Percentiles rank a stretch among this genome's conserved stretches.
phyloP scores from a whole-genome alignment of 2,888 invertebrate genomes.

The Coleophora flavipennella region DNA sequence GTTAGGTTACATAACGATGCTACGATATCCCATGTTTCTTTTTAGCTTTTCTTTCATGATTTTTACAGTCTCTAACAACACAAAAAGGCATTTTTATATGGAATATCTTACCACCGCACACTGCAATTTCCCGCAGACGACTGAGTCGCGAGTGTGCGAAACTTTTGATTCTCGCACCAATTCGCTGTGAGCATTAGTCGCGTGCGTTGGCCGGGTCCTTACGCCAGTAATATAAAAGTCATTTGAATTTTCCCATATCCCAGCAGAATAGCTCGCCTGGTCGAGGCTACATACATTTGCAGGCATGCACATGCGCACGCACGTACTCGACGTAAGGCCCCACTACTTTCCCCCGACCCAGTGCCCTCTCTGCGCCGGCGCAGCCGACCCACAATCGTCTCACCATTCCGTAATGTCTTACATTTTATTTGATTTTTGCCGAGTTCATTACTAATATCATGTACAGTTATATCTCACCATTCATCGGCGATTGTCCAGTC shows the following conservation, averaged over 20 bases:
- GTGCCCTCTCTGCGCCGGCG: constrained; percentile 56
- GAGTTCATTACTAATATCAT: constrained; percentile 46
- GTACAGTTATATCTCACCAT: constrained; percentile 49
- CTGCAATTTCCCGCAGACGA: too few species aligned
- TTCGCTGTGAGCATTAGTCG: too few species aligned
- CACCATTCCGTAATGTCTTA: constrained; percentile 60
- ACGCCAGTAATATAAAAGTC: not conserved
- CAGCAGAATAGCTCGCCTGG: constrained; percentile 9
- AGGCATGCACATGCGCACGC: constrained; percentile 45
- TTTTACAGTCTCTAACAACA: too few species aligned
- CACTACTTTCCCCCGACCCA: constrained; percentile 70
- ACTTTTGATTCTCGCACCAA: too few species aligned
- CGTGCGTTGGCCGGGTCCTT: too few species aligned
- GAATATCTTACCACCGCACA: too few species aligned
- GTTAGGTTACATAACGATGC: too few species aligned
- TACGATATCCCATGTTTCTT: too few species aligned
- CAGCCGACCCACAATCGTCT: constrained; percentile 53
- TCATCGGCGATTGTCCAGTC: constrained; percentile 30
- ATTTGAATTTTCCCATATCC: too few species aligned
- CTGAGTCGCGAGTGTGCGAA: too few species aligned
- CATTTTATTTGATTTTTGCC: constrained; percentile 57
- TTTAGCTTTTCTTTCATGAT: too few species aligned
- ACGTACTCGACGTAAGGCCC: constrained; percentile 34
- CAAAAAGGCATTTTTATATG: too few species aligned
- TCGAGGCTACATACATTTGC: constrained; percentile 34